A percentile compares a stretch with the other conserved stretches of the same genome.
phyloP scores from a whole-genome alignment of 2,888 invertebrate genomes.

The Dioctria linearis region DNA sequence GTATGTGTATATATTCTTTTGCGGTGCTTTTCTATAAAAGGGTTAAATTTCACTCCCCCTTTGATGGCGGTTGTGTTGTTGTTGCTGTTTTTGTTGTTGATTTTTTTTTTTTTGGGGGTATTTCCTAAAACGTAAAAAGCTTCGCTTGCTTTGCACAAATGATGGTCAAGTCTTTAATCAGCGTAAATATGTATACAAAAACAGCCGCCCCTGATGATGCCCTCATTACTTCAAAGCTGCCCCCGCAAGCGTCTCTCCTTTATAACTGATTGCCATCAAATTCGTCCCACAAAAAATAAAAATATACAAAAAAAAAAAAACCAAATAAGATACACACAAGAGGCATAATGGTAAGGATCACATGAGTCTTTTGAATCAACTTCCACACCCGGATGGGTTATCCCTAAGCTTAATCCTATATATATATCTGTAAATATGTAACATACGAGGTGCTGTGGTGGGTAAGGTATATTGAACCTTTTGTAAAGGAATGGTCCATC shows the following conservation, averaged over 20 bases:
- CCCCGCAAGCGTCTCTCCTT: background rate
- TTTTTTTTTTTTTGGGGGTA: constrained; percentile 23
- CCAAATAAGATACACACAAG: constrained; percentile 43
- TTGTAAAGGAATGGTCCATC: constrained; percentile 28
- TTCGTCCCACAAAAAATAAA: constrained; percentile 17
- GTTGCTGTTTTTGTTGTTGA: background rate
- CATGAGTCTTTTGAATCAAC: constrained; percentile 18
- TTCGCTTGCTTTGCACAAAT: constrained; percentile 55
- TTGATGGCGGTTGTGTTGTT: constrained; percentile 2
- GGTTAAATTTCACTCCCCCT: constrained; percentile 14
- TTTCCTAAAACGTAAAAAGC: constrained; percentile 48
- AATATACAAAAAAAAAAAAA: constrained; percentile 1
- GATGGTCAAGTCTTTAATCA: constrained; percentile 59
- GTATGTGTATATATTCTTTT: background rate
- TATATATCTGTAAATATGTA: background rate
- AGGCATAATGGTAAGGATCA: constrained; percentile 51
- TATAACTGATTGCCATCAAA: constrained; percentile 10
- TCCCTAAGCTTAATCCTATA: constrained; percentile 5
- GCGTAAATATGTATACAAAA: constrained; percentile 53
- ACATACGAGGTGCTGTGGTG: background rate
- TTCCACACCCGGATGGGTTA: background rate
- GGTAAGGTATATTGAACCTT: constrained; percentile 8
- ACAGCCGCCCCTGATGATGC: background rate
- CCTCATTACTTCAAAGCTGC: constrained; percentile 1
- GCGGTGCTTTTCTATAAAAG: background rate